Evolutionary conservation across 2,113 vertebrate genomes (phyloP).

Genomic region (Myotis yumanensis): DNA sequence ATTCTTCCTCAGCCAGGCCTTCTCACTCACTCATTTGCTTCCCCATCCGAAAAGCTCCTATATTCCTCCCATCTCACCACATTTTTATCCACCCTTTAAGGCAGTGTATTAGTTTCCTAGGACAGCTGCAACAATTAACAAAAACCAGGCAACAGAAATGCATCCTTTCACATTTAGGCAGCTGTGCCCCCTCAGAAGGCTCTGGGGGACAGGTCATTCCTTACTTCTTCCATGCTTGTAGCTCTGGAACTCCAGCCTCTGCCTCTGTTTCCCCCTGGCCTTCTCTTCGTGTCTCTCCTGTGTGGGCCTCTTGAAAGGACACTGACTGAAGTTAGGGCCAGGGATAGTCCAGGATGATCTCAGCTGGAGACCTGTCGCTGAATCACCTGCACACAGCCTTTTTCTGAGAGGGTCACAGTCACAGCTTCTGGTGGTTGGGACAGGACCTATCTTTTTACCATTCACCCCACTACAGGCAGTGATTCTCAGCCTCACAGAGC

Average conservation of each 20-base stretch:
- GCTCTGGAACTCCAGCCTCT: background rate
- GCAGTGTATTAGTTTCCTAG: background rate
- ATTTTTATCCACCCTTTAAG: background rate
- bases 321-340: background rate
- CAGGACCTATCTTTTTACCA: background rate
- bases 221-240: background rate
- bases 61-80: background rate
- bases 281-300: background rate
- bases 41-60: background rate
- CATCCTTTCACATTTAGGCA: background rate
- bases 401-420: background rate
- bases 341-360: background rate
- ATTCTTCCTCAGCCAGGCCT: background rate
- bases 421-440: background rate
- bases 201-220: background rate
- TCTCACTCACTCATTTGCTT: background rate
- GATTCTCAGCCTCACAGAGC: background rate
- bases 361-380: background rate
- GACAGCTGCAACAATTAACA: background rate
- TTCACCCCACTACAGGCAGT: background rate
- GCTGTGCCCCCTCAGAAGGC: fast-evolving
- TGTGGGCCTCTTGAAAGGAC: background rate
- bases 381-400: background rate
- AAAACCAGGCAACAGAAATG: background rate
- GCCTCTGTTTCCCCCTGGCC: background rate